A percentile compares a stretch with the other conserved stretches of the same genome.
Evolutionary conservation across 2,888 invertebrate species (phyloP).

Genomic region (Drosophila infuscata): DNA sequence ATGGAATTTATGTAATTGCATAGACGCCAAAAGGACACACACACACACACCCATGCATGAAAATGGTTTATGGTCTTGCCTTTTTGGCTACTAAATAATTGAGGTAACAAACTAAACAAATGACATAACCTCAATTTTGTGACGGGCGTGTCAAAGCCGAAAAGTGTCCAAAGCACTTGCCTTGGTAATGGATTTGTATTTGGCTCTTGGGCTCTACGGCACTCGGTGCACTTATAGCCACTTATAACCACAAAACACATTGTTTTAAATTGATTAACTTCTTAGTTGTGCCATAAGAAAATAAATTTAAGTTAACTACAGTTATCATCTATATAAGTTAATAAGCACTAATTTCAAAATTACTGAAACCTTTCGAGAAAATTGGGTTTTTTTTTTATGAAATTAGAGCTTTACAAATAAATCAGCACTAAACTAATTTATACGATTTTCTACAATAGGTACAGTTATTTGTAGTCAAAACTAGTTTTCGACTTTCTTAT

Average conservation of each 20-base stretch:
- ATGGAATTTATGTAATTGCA: constrained; percentile 76
- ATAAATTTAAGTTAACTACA: background rate
- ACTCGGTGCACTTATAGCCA: background rate
- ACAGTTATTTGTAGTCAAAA: background rate
- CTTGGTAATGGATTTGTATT: constrained; percentile 14
- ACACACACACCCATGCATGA: constrained; percentile 6
- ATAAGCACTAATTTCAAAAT: background rate
- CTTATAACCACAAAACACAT: background rate
- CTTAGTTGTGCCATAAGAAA: background rate
- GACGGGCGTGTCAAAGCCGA: constrained; percentile 58
- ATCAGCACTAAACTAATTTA: background rate
- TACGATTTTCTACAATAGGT: background rate
- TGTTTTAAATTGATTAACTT: constrained; percentile 24
- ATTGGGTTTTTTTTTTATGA: background rate
- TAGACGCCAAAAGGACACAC: constrained; percentile 61
- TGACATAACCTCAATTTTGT: constrained; percentile 74
- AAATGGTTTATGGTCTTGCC: constrained; percentile 51
- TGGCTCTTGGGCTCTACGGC: constrained; percentile 20
- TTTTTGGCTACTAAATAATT: constrained; percentile 64
- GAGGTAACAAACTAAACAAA: constrained; percentile 76
- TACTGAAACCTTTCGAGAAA: background rate
- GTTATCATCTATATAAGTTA: background rate
- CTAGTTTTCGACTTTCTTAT: too few relatives aligned
- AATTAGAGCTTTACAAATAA: background rate
- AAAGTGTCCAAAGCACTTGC: constrained; percentile 37